A percentile compares a stretch with the other conserved stretches of the same genome.
phyloP scores from a whole-genome alignment of 2,113 vertebrate genomes.

The Gobiocypris rarus region DNA sequence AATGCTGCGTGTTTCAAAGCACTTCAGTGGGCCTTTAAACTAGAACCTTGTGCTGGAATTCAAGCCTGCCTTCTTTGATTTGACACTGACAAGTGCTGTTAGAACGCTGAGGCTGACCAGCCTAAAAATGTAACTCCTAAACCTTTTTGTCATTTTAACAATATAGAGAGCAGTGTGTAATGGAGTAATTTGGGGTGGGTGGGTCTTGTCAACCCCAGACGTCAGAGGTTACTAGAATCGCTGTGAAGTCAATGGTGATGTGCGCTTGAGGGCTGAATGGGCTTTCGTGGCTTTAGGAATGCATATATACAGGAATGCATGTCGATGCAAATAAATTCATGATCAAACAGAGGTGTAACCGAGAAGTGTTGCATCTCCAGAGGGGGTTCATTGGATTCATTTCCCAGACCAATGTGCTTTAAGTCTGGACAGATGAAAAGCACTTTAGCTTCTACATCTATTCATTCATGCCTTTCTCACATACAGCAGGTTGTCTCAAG shows the following conservation, averaged over 20 bases:
- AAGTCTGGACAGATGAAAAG: slow-evolving; percentile 54
- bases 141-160: not conserved
- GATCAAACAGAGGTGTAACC: slow-evolving; percentile 27
- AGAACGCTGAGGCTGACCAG: not conserved
- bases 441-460: slow-evolving; percentile 52
- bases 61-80: not conserved
- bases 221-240: not conserved
- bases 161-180: not conserved
- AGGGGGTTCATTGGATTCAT: slow-evolving; percentile 38
- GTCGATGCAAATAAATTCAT: slow-evolving; percentile 21
- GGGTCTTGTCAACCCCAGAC: not conserved
- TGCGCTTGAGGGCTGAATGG: not conserved
- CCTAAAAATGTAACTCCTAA: not conserved
- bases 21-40: too few species aligned
- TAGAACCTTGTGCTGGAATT: too few species aligned
- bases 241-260: not conserved
- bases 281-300: not conserved
- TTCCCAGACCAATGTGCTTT: slow-evolving; percentile 26
- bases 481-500: slow-evolving; percentile 14
- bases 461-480: slow-evolving; percentile 54
- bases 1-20: too few species aligned
- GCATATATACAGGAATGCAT: not conserved
- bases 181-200: not conserved
- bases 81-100: not conserved
- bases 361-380: slow-evolving; percentile 6